Evolutionary conservation across 2,797 vertebrate genomes (phyloP), one percentile per base, ranked within the genome.

Genomic region (Crenichthys baileyi): DNA sequence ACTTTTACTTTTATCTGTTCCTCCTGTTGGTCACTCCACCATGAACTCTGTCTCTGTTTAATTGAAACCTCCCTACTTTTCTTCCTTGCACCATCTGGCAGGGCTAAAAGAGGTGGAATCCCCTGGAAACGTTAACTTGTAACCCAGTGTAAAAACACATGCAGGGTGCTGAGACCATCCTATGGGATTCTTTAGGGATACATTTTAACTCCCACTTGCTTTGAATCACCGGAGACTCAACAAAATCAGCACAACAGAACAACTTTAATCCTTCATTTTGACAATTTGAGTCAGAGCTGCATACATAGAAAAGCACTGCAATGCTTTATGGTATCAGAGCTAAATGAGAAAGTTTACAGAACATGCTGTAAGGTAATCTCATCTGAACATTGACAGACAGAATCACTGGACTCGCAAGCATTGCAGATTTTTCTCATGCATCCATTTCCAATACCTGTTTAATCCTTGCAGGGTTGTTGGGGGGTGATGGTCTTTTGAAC

Each of bases 111-210:
- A 80, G 26, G 71, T 67, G 77, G 79, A 74, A 46, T 71, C 78
- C 77, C 58, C 63, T 70, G 76, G 76, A 72, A 85, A 81, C 60
- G 78, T 77, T 80, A 86, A 88, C 71, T 85, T 80, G 72, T 77
- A 20, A 51, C 83, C 90, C 87, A 85, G 83, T 85, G 78, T 83
- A 87, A 92, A 90, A 86, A 87, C 90, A 91, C 63, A 26, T 46
- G 72, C 13, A 77, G 83, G 89, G 31, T 91, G 87, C 85, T 84
- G 77, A 88, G 87, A 79, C 80, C 44, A 67, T 9, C 11, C 63
- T 20, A 73, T 4, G 65, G 48, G 50, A 65, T 73, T 61, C 80
- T 86, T 84, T 65, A 60, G n/a, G 12, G 22, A 74, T 68, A 48
- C 60, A 53, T n/a, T 11, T 26, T 0, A n/a, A 75, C 77, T 70